Base-by-base conservation (phyloP, 2,113 vertebrate species). In the Paramormyrops kingsleyae region DNA sequence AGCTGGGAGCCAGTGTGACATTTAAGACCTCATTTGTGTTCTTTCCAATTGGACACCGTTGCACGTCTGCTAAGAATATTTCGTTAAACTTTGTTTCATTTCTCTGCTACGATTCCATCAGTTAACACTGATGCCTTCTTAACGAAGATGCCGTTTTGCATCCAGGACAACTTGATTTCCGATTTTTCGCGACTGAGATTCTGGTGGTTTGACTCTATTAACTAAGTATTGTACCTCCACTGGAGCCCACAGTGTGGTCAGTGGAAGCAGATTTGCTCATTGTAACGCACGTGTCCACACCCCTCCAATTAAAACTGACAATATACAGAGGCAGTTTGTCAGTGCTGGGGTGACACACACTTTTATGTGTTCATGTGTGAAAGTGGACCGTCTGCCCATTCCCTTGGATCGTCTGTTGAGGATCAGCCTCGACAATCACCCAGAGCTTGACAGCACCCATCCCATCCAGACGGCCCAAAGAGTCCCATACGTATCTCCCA, bases 71-170 rank as follows among this genome's bases (percentile, higher is more conserved):
- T 47, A 86, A 35, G 56, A 12, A 84, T 44, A 46, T 44, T 53
- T 74, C 17, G 31, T 74, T 53, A 74, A 70, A 12, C 27, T 59
- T 8, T 24, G 62, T 88, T 89, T 88, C 53, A 88, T 89, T 89
- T 88, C 77, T 70, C 88, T 44, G 53, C 83, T 53, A 27, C 83
- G 39, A 19, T 2, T 89, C 44, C 4, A 42, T 85, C 92, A 90
- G 91, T 92, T 90, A 90, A 90, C 90, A 91, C 92, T 90, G 92
- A 93, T 92, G 87, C 31, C 87, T 83, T 83, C 52, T 87, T 89
- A 90, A 89, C n/a, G 46, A 89, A 86, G 87, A 2, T 31, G 13
- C n/a, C 66, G 27, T 88, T 74, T 35, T 53, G 50, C 47, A n/a
- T 27, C 5, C 3, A 42, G 44, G 62, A n/a, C 1, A 42, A 83